Evolutionary conservation across 1,140 invertebrate species (phyloP), one percentile per base, ranked within the genome.

Genomic region (Cardiocondyla obscurior): DNA sequence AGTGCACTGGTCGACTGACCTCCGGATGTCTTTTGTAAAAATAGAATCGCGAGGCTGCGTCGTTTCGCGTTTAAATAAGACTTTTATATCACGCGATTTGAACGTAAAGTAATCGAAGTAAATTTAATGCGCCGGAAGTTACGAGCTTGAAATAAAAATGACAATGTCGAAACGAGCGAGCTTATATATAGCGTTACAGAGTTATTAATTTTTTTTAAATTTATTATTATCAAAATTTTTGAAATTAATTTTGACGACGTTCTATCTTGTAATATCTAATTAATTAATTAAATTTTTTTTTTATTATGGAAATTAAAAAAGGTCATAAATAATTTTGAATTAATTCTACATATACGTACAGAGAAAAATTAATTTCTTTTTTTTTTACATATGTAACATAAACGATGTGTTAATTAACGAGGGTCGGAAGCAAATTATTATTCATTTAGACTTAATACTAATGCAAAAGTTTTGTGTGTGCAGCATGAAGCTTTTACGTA

Each of bases 1-100:
- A 49, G 33, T n/a, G 30, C 60, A 49, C 57, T 22, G 46, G 30
- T 58, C 25, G 39, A 53, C 60, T 51, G 42, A 64, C 36, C 57
- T 12, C 39, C 25, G 73, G 46, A 49, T 67, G 22, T 77, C 46
- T 77, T 39, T 67, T 53, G 44, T 76, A 28, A 65, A 39, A 79
- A 69, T 67, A 39, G 65, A 53, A 53, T 67, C 25, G 62, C 46
- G 19, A n/a, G 14, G 2, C 12, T 22, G 10, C 8, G 30, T 19
- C 30, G 30, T 39, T 49, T 53, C 19, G 22, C 22, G 16, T 36
- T 67, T 53, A 39, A 67, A 53, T 39, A 28, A 65, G 6, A n/a
- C n/a, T n/a, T n/a, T n/a, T n/a, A n/a, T 28, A 19, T 22, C 55
- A 19, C 53, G 22, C 3, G 8, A 36, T 42, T 39, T 67, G 14